A percentile compares a stretch with the other conserved stretches of the same genome.
These are phyloP conservation scores for Semotilus atromaculatus DNA, from an alignment of 2,797 vertebrate species.

Conservation along the genomic window DNA sequence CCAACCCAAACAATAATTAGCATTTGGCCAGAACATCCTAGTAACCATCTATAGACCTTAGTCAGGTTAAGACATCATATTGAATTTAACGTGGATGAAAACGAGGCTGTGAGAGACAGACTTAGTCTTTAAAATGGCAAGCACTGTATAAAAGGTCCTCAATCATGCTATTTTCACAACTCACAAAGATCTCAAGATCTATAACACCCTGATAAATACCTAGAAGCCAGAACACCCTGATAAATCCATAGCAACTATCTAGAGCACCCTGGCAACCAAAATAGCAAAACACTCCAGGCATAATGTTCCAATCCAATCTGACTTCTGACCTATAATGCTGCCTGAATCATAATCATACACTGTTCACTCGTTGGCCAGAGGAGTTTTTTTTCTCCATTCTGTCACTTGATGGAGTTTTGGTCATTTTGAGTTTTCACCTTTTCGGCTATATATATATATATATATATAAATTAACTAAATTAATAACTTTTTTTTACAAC, in stretches of 20 bases:
- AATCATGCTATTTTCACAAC: background rate
- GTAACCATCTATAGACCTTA: background rate
- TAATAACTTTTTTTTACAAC: no score
- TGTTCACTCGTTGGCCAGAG: no score
- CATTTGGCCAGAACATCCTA: background rate
- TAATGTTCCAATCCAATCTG: no score
- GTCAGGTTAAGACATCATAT: background rate
- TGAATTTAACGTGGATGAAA: background rate
- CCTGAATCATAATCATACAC: no score
- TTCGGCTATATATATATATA: no score
- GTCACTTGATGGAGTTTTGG: no score
- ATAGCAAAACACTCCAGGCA: background rate
- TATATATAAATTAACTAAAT: no score
- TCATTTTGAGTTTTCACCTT: no score
- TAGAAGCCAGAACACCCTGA: background rate
- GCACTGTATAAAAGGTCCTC: background rate
- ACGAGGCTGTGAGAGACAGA: background rate
- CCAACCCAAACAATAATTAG: background rate
- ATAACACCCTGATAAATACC: background rate
- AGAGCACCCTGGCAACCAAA: background rate
- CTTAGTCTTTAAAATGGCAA: background rate
- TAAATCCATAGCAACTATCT: background rate
- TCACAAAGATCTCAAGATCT: background rate
- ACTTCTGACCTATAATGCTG: no score
- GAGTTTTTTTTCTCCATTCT: no score